Evolutionary conservation across 2,888 invertebrate species (phyloP), one percentile per base, ranked within the genome.

Genomic region (Latheticus oryzae): DNA sequence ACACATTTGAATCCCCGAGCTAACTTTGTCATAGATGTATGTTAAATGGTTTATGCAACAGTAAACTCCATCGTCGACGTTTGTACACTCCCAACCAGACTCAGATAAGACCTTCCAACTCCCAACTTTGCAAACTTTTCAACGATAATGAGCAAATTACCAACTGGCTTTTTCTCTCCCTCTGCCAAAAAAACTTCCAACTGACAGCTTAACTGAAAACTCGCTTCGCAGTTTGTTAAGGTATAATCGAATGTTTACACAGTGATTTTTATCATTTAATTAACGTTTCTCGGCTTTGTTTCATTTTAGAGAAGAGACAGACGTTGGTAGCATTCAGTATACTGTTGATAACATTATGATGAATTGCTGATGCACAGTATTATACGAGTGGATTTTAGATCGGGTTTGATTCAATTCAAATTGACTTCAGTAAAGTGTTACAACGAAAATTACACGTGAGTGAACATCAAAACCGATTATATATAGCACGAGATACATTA

Each of bases 21-120:
- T 70, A 76, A 76, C 75, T 75, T 74, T 68, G 73, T 73, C 74
- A 74, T 71, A 74, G 74, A 76, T 76, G 71, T 73, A 75, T 77
- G 76, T 75, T 78, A 77, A 78, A 78, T 77, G 76, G 76, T 73
- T 77, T 74, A 76, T 76, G 76, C 77, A 75, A 76, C 72, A 76
- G 72, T 74, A 73, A 75, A 74, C 72, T 70, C 67, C 58, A 64
- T 65, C 65, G 61, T 50, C 50, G 58, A 43, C 32, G 57, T n/a
- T n/a, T n/a, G n/a, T 57, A 57, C 57, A 57, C 35, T 57, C 58
- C 58, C 58, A 3, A 12, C 48, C 42, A 38, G 33, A 37, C 32
- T 37, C 37, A 30, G 54, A 45, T 54, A 45, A 45, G 45, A 35
- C 32, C 15, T 16, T 9, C 21, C 17, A 37, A 55, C 30, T 38